Base-by-base conservation (phyloP, 2,888 invertebrate species). In the Drosophila anomalipes region DNA sequence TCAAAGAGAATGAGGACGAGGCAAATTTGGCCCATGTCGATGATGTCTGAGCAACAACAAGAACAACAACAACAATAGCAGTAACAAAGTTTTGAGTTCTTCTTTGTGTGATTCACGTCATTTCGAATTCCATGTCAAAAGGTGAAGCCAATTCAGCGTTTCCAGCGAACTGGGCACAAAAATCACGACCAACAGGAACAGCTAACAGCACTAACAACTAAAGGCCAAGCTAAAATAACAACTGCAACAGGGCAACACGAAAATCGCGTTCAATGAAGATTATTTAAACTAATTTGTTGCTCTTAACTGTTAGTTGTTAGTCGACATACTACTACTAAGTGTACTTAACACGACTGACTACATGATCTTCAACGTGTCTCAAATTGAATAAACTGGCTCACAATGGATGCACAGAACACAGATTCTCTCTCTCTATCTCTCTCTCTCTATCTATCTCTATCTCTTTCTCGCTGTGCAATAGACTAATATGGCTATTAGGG, bases 121-220 rank as follows among this genome's bases (percentile, higher is more conserved):
- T 88, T 90, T 90, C 77, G 79, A 83, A 87, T 87, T 90, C 83
- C 86, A 90, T 87, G 86, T 87, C 86, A 90, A 87, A 87, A 87
- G 86, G 86, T 87, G 86, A 87, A 87, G 90, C 82, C 86, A 87
- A 87, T 90, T 87, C 82, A 86, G 63, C 77, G 80, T 82, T 90
- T 90, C 87, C 77, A 63, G 74, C 80, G 89, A 90, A 87, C 89
- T 86, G 86, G 89, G 71, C 90, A 90, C 77, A 79, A 82, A 83
- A 89, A 77, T 89, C 90, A 89, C 90, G 90, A 87, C 81, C 77
- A 76, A 70, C 57, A 76, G n/a, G 2, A 44, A 58, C 28, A 67
- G 66, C 39, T 53, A 65, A 59, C 56, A 82, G 22, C 70, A 59
- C 65, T 37, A 56, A 22, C 60, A 59, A 62, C 76, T 47, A 79